Conservation (phyloP, 1,140 invertebrate genomes). For the Frieseomelitta varia region DNA sequence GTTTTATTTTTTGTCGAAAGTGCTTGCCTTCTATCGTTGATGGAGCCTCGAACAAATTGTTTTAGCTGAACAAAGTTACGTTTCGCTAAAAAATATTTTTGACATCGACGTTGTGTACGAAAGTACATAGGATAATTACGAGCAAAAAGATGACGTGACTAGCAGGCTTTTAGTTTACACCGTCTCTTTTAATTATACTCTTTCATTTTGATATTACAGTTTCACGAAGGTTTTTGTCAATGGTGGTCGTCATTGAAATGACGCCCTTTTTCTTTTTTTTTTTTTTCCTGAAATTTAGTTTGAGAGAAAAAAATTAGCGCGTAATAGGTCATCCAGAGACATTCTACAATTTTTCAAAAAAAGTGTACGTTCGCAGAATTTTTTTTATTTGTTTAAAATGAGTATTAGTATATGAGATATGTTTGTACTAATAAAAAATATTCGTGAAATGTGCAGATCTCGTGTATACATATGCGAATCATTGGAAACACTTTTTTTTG, state of each 20-base stretch:
- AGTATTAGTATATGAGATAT: not conserved
- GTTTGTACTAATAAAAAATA: not conserved
- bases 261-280: not conserved
- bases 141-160: no score
- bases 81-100: not conserved
- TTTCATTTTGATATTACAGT: not conserved
- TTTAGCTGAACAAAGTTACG: not conserved
- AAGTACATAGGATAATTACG: not conserved
- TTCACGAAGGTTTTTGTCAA: no score
- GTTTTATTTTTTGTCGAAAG: no score
- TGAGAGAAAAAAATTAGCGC: not conserved
- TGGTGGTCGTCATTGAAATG: not conserved
- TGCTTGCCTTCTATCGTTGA: not conserved
- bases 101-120: no score
- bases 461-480: not conserved
- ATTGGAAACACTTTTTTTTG: no score
- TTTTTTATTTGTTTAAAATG: not conserved
- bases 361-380: not conserved
- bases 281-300: not conserved
- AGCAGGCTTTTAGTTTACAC: not conserved
- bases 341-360: no score
- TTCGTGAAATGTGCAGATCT: not conserved
- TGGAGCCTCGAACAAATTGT: slow-evolving; percentile 28
- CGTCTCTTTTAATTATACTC: no score
- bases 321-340: not conserved